A percentile compares a stretch with the other conserved stretches of the same genome.
phyloP scores from a whole-genome alignment of 2,888 invertebrate genomes.

The Brachypalpus laphriformis region DNA sequence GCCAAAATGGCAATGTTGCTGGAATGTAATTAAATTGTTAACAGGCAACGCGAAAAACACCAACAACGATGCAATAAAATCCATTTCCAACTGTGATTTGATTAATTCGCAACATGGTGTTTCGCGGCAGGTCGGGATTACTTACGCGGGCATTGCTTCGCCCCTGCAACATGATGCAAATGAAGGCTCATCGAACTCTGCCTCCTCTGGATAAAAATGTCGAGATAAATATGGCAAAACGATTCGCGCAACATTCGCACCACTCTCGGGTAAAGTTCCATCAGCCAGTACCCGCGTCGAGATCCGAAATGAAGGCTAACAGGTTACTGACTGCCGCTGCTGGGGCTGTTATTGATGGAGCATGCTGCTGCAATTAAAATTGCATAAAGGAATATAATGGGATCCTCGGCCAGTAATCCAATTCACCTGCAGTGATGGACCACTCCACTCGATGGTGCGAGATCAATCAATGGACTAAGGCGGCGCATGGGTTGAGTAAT shows the following conservation, averaged over 20 bases:
- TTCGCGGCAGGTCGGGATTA: constrained; percentile 52
- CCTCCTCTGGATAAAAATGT: constrained; percentile 10
- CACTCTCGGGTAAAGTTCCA: constrained; percentile 6
- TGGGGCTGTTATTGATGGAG: constrained; percentile 55
- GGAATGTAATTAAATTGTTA: constrained; percentile 72
- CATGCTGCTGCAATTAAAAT: constrained; percentile 70
- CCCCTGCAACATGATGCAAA: constrained; percentile 49
- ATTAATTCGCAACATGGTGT: constrained; percentile 70
- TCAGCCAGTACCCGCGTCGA: not conserved
- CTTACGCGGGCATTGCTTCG: constrained; percentile 1
- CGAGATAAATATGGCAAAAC: constrained; percentile 61
- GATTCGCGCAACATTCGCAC: constrained; percentile 54
- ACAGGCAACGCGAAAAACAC: constrained; percentile 32
- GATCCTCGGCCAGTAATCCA: constrained; percentile 52
- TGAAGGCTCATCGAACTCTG: constrained; percentile 54
- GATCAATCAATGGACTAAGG: constrained; percentile 64
- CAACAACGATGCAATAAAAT: constrained; percentile 20
- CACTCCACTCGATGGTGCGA: constrained; percentile 23
- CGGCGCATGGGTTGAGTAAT: constrained; percentile 14
- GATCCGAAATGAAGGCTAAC: constrained; percentile 36
- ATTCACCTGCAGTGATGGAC: constrained; percentile 70
- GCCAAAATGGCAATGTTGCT: constrained; percentile 29
- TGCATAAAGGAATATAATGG: constrained; percentile 52
- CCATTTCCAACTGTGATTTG: constrained; percentile 58
- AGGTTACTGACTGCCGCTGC: constrained; percentile 36